Evolutionary conservation across 2,888 invertebrate genomes (phyloP).

Genomic region (Hydriomena furcata): DNA sequence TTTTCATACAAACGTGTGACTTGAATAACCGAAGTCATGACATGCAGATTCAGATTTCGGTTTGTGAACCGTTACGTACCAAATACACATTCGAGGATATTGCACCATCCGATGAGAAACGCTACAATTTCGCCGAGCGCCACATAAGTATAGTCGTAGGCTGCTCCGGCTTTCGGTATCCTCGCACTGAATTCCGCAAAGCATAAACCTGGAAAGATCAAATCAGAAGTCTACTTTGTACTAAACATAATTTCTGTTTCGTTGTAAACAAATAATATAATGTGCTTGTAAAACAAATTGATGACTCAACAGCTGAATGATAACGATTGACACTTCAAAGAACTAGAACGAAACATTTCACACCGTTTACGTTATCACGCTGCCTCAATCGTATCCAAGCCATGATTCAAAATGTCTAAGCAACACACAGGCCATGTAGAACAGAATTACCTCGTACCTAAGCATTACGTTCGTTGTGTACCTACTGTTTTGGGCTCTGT

Average conservation of each 20-base stretch:
- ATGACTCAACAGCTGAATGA: conserved; percentile 7
- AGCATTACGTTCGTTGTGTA: no score
- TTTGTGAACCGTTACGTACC: conserved; percentile 56
- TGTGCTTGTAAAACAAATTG: neutral
- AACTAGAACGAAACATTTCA: conserved; percentile 2
- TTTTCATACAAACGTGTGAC: no score
- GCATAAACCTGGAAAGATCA: conserved; percentile 86
- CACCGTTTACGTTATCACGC: neutral
- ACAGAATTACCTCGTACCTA: no score
- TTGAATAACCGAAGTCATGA: no score
- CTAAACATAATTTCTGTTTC: neutral
- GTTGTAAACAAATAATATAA: neutral
- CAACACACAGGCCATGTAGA: no score
- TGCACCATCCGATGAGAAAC: conserved; percentile 95
- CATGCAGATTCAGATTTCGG: no score
- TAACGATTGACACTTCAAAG: conserved; percentile 9
- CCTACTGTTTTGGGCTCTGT: no score
- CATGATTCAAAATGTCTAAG: no score
- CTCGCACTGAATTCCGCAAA: conserved; percentile 95
- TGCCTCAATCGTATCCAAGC: no score
- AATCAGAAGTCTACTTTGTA: neutral
- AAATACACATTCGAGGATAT: conserved; percentile 92
- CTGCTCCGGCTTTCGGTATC: conserved; percentile 93
- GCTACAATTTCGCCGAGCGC: conserved; percentile 94
- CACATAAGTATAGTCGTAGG: conserved; percentile 94